These are phyloP conservation scores for Parazoanthus swiftii DNA, from an alignment of 92 coral and sea anemone genomes.

Conservation along the genomic window DNA sequence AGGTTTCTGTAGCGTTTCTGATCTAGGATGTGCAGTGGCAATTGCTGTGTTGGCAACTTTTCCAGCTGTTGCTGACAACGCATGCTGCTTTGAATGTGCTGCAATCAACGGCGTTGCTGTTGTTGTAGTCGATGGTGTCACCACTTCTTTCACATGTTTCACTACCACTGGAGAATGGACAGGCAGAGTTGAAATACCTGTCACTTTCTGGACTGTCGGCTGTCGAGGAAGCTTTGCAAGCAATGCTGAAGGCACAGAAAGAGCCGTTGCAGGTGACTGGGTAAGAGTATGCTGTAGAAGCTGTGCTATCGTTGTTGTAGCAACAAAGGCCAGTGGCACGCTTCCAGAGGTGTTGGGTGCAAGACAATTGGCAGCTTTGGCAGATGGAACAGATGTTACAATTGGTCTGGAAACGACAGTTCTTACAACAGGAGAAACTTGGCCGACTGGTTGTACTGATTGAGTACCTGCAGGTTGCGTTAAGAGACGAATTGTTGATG, in stretches of 20 bases:
- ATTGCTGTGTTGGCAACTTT: background rate
- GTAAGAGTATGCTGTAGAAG: slow-evolving; percentile 3
- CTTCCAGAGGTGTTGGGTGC: slow-evolving; percentile 1
- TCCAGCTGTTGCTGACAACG: background rate
- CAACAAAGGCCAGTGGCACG: slow-evolving; percentile 12
- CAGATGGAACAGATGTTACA: background rate
- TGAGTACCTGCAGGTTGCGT: background rate
- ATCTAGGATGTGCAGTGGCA: background rate
- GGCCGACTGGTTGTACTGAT: background rate
- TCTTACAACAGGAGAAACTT: slow-evolving; percentile 15
- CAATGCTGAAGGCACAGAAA: slow-evolving; percentile 15
- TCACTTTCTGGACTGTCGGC: background rate
- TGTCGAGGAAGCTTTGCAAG: slow-evolving; percentile 1
- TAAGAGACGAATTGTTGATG: slow-evolving; percentile 2
- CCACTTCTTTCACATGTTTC: background rate
- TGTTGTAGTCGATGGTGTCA: background rate
- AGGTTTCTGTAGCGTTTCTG: background rate
- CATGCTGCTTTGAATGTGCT: slow-evolving; percentile 1
- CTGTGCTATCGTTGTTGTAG: slow-evolving; percentile 11
- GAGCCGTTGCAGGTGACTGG: background rate
- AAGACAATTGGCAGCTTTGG: background rate
- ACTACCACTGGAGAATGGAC: background rate
- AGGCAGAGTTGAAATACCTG: slow-evolving; percentile 4
- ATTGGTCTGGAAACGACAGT: background rate
- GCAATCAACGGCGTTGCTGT: background rate